Conservation (phyloP, 2,113 vertebrate genomes). For the Zosterops hypoxanthus region DNA sequence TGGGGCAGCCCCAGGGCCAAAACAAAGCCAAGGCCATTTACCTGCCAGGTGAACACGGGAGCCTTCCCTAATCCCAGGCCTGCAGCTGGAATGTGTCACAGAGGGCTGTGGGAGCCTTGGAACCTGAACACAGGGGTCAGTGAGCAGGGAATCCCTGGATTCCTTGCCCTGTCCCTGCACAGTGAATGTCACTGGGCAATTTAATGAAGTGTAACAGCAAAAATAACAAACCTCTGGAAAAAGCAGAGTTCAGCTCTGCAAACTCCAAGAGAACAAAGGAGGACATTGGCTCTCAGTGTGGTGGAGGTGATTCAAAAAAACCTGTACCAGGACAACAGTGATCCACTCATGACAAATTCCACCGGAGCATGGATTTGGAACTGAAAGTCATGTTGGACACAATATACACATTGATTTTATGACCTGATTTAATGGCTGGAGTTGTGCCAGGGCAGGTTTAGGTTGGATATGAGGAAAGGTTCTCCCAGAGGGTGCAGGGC, state of each 20-base stretch:
- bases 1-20: background rate
- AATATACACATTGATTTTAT: fast-evolving
- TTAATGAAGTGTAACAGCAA: background rate
- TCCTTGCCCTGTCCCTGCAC: background rate
- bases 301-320: background rate
- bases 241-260: background rate
- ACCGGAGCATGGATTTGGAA: background rate
- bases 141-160: background rate
- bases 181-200: fast-evolving
- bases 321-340: background rate
- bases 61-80: background rate
- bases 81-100: background rate
- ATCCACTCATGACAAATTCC: background rate
- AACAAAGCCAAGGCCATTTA: background rate
- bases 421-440: background rate
- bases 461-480: fast-evolving
- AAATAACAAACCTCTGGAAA: background rate
- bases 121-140: background rate
- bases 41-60: fast-evolving
- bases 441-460: background rate
- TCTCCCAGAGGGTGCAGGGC: background rate
- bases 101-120: background rate
- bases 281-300: fast-evolving
- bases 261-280: background rate
- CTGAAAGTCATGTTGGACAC: fast-evolving